Conservation (phyloP, 2,888 invertebrate genomes). For the Lacanobia oleracea region DNA sequence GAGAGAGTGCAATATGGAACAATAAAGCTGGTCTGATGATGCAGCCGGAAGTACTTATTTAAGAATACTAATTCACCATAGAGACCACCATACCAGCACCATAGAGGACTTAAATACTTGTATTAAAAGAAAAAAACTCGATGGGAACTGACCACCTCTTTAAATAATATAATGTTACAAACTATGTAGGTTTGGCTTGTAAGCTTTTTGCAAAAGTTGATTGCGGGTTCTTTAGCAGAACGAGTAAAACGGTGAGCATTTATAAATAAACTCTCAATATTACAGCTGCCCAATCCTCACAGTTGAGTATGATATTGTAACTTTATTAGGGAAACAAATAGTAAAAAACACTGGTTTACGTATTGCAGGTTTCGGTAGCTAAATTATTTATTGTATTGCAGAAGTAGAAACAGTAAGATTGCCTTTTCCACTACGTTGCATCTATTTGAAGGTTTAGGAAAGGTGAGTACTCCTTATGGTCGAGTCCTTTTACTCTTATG, state of each 20-base stretch:
- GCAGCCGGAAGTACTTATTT: too few relatives aligned
- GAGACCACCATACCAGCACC: too few relatives aligned
- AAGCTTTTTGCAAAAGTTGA: neutral
- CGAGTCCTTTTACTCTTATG: neutral
- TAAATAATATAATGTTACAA: neutral
- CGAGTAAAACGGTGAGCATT: slow-evolving; percentile 12
- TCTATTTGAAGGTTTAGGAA: neutral
- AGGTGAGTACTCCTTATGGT: neutral
- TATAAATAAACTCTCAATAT: slow-evolving; percentile 29
- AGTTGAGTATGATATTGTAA: slow-evolving; percentile 26
- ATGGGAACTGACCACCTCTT: too few relatives aligned
- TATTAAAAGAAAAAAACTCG: too few relatives aligned
- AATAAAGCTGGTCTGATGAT: too few relatives aligned
- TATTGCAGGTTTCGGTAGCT: neutral
- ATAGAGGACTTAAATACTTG: too few relatives aligned
- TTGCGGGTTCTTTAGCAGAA: neutral
- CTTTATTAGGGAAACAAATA: slow-evolving; percentile 35
- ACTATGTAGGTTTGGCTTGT: too few relatives aligned
- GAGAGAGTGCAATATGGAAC: too few relatives aligned
- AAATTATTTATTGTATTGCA: slow-evolving; percentile 18
- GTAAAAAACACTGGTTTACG: slow-evolving; percentile 34
- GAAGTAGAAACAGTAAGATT: neutral
- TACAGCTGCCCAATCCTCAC: neutral
- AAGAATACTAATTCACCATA: too few relatives aligned
- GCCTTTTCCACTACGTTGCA: neutral